Base-by-base conservation (phyloP, 2,797 vertebrate genomes). In the Myripristis murdjan region DNA sequence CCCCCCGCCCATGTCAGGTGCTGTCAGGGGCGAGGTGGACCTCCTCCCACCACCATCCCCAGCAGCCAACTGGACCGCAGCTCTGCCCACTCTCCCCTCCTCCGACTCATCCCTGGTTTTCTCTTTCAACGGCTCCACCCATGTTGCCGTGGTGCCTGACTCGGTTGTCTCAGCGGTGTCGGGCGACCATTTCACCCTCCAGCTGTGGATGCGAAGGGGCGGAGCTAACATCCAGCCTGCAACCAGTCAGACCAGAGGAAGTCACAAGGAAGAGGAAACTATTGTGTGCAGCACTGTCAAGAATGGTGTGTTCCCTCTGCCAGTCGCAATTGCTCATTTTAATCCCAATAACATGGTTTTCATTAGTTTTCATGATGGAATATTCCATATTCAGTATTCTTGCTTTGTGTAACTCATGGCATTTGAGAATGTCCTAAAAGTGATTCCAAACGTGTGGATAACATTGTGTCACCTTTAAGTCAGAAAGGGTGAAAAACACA, bases 31-130 rank as follows among this genome's bases (percentile, higher is more conserved):
- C 5, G 98, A 99, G 83, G 95, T 99, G 0, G 98, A 99, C 82
- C 93, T 99, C 62, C 92, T 99, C 81, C 98, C 97, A 0, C 96
- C 98, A 79, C 96, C 97, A 0, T 96, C 97, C 28, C 96, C 97
- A 18, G 93, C 86, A 0, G 96, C 96, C 20, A 99, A 99, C 90
- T 99, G 98, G 98, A 99, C 98, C 0, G 94, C 96, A 0, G 94
- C 95, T 0, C 94, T 99, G 67, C 97, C 97, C 0, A 97, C 98
- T 8, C 96, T 99, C 60, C 97, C 98, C 59, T 99, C 97, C 64
- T 98, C 98, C 41, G 98, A 99, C 88, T 99, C 97, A 75, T 99
- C 98, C 67, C 95, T 98, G 37, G 97, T 99, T 79, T 99, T 98
- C 88, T 99, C 97, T 93, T 99, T 99, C 87, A 99, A 99, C 0